Base-by-base conservation (phyloP, 2,797 vertebrate species). In the Sebastes ruberrimus region DNA sequence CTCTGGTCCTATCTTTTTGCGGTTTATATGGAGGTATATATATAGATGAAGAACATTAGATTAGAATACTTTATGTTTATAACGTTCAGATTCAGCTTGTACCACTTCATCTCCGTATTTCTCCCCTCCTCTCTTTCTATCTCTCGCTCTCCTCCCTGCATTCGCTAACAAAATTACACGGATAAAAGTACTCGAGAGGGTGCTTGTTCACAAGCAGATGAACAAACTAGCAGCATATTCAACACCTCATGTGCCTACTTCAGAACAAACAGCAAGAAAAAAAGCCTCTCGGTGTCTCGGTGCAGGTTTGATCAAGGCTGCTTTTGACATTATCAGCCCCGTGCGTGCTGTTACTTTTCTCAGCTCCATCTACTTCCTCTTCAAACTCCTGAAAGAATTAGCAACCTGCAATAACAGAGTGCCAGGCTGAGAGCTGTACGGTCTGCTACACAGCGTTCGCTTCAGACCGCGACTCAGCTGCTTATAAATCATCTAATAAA, bases 401-500 rank as follows among this genome's bases (percentile, higher is more conserved):
- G 76, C 81, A 86, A 84, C 82, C 83, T 85, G 86, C 74, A 88
- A 88, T 80, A 89, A 90, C 84, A 86, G 71, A 82, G 72, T 27
- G 70, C 46, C 77, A 55, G 80, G 60, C 82, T 82, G 32, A 80
- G 74, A 71, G 86, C 77, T 30, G 67, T 23, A 27, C 2, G 61
- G 72, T 85, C 89, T 80, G 86, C 86, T 87, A 49, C 79, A 55
- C 81, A 67, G 80, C 62, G 53, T 75, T 76, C 82, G 69, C 77
- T 63, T 78, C 69, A 80, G 27, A 23, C 83, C 33, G 18, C 23
- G 52, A 57, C 70, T 78, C 73, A 68, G 74, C 85, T 65, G 80
- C 86, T 35, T 74, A 74, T 89, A 92, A 88, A 91, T 85, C 87
- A 80, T 65, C 76, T 76, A 79, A 86, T 84, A 93, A 92, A 93